A percentile compares a stretch with the other conserved stretches of the same genome.
phyloP scores from a whole-genome alignment of 2,888 invertebrate genomes.

The Physocephala rufipes region DNA sequence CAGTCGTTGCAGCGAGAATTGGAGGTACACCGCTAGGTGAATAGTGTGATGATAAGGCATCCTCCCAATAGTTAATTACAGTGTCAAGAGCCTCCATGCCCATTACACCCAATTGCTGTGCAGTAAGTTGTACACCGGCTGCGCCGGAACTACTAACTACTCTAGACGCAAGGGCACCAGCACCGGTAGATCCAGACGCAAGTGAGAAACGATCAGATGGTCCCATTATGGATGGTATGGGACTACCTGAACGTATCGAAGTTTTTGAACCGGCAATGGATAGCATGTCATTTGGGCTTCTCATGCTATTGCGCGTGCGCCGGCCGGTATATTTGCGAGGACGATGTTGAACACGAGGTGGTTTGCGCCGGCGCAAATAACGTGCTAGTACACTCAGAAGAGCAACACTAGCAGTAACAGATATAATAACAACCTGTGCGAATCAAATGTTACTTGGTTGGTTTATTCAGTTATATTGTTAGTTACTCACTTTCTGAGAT shows the following conservation, averaged over 20 bases:
- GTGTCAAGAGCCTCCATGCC: constrained; percentile 94
- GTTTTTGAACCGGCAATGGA: constrained; percentile 76
- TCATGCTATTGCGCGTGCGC: constrained; percentile 69
- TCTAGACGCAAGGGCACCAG: constrained; percentile 57
- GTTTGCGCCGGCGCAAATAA: constrained; percentile 78
- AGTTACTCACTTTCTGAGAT: constrained; percentile 60
- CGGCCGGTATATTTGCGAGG: constrained; percentile 70
- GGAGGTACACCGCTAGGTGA: constrained; percentile 67
- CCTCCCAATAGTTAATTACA: constrained; percentile 94
- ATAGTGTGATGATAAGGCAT: constrained; percentile 84
- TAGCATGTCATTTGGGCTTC: constrained; percentile 76
- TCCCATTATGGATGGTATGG: constrained; percentile 69
- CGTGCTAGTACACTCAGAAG: constrained; percentile 85
- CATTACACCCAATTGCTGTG: constrained; percentile 89
- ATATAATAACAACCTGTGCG: constrained; percentile 66
- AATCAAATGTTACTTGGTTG: constrained; percentile 4
- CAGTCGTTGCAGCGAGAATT: constrained; percentile 75
- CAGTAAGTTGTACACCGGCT: constrained; percentile 74
- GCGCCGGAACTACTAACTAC: constrained; percentile 39
- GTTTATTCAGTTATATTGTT: not conserved
- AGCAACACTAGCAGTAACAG: constrained; percentile 73
- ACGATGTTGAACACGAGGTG: constrained; percentile 71
- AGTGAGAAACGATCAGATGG: constrained; percentile 73
- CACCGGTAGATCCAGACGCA: constrained; percentile 74
- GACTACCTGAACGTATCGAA: constrained; percentile 70